Evolutionary conservation across 1,140 invertebrate genomes (phyloP).

Genomic region (Brachionus koreanus): DNA sequence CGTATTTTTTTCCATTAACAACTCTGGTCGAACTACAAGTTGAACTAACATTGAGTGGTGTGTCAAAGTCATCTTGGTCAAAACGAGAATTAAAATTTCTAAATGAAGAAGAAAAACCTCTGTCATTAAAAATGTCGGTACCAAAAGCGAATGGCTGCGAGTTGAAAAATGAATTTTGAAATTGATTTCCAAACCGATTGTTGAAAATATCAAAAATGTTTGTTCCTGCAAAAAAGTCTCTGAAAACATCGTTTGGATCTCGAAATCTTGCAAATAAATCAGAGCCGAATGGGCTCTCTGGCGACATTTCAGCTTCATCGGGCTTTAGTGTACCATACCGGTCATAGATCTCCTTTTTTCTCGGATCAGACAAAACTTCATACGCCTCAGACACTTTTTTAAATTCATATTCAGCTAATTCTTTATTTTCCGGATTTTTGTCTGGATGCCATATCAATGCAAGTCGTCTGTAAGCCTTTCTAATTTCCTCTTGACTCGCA

Average conservation of each 20-base stretch:
- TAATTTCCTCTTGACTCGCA: not conserved
- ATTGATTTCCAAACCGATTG: not conserved
- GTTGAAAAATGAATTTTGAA: not conserved
- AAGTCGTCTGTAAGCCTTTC: conserved; percentile 76
- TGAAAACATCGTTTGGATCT: conserved; percentile 25
- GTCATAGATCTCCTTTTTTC: conserved; percentile 28
- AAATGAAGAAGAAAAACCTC: not conserved
- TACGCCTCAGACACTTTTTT: conserved; percentile 27
- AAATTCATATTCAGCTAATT: conserved; percentile 65
- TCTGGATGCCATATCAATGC: conserved; percentile 59
- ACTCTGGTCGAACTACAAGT: not conserved
- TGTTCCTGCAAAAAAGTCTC: not conserved
- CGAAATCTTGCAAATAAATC: not conserved
- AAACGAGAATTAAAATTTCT: not conserved
- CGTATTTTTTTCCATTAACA: not conserved
- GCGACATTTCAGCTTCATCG: conserved; percentile 44
- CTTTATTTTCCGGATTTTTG: conserved; percentile 64
- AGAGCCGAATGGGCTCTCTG: not conserved
- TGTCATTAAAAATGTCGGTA: not conserved
- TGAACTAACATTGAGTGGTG: not conserved
- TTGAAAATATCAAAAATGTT: conserved; percentile 5
- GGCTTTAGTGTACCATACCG: not conserved
- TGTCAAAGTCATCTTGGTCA: not conserved
- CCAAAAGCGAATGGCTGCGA: not conserved
- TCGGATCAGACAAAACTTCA: conserved; percentile 14